A percentile compares a stretch with the other conserved stretches of the same genome.
These are phyloP conservation scores for Melanaphis sacchari DNA, from an alignment of 1,140 invertebrate genomes.

Conservation along the genomic window DNA sequence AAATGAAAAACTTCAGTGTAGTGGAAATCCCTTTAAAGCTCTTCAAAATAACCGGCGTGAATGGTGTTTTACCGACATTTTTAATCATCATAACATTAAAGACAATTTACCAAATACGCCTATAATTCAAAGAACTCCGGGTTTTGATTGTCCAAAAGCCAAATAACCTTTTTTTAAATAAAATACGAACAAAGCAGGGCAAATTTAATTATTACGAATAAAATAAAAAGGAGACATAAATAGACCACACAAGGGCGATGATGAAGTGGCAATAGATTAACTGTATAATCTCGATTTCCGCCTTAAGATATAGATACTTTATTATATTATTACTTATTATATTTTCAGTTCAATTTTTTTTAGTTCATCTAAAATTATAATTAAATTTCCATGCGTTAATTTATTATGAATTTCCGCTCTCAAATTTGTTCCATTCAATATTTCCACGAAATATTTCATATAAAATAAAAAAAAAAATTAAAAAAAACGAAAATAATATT, in stretches of 20 bases:
- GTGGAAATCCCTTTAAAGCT: too few species aligned
- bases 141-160: too few species aligned
- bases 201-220: too few species aligned
- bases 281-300: not conserved
- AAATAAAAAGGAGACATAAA: too few species aligned
- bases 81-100: not conserved
- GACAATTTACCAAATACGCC: not conserved
- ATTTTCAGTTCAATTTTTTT: not conserved
- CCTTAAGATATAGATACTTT: not conserved
- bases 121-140: too few species aligned
- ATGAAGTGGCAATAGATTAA: not conserved
- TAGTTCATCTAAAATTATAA: not conserved
- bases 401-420: not conserved
- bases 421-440: not conserved
- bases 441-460: too few species aligned
- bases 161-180: too few species aligned
- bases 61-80: not conserved
- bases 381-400: not conserved
- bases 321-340: not conserved
- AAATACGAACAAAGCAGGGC: too few species aligned
- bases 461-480: not conserved
- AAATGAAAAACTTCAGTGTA: not conserved
- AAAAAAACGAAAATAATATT: not conserved
- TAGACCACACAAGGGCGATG: not conserved
- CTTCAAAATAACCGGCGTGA: too few species aligned